phyloP scores from a whole-genome alignment of 2,797 vertebrate genomes.

The Nannoperca australis region DNA sequence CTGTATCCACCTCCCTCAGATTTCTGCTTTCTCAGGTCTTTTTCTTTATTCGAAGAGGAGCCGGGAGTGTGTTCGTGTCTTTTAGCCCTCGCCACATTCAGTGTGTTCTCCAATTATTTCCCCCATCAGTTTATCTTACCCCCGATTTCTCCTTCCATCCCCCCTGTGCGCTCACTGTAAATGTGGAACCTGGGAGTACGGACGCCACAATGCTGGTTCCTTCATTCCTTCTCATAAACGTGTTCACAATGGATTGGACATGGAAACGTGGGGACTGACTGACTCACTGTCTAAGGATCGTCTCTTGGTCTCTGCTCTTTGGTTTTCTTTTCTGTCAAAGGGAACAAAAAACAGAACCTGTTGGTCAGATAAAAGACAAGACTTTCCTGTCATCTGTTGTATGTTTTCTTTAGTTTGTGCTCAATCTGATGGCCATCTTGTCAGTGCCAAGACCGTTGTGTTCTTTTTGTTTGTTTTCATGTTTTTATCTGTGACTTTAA shows the following conservation, averaged over 20 bases:
- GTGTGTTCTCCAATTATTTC: conserved; percentile 29
- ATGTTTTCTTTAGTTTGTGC: conserved; percentile 42
- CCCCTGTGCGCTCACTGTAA: conserved; percentile 56
- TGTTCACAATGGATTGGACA: conserved; percentile 49
- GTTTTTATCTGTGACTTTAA: conserved; percentile 69
- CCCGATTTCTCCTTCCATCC: conserved; percentile 20
- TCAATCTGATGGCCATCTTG: conserved; percentile 75
- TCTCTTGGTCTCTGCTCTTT: conserved; percentile 51
- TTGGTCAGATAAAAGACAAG: conserved; percentile 63
- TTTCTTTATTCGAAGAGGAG: conserved; percentile 66
- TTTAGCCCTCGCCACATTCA: conserved; percentile 45
- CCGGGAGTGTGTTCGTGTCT: conserved; percentile 49
- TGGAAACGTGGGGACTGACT: conserved; percentile 52
- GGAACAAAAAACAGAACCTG: conserved; percentile 74
- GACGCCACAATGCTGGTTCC: conserved; percentile 53
- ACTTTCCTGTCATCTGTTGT: conserved; percentile 58
- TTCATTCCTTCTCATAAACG: conserved; percentile 56
- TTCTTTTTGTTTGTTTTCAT: conserved; percentile 66
- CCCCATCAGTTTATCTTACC: conserved; percentile 28
- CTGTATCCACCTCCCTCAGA: conserved; percentile 60
- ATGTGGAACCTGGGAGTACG: conserved; percentile 57
- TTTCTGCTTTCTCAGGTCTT: conserved; percentile 85
- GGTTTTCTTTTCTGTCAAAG: conserved; percentile 73
- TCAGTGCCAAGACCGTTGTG: conserved; percentile 84
- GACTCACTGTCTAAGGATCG: conserved; percentile 65